Percentiles rank a stretch among this genome's conserved stretches.
Conservation (phyloP, 2,888 invertebrate species). For the Nomada fabriciana region DNA sequence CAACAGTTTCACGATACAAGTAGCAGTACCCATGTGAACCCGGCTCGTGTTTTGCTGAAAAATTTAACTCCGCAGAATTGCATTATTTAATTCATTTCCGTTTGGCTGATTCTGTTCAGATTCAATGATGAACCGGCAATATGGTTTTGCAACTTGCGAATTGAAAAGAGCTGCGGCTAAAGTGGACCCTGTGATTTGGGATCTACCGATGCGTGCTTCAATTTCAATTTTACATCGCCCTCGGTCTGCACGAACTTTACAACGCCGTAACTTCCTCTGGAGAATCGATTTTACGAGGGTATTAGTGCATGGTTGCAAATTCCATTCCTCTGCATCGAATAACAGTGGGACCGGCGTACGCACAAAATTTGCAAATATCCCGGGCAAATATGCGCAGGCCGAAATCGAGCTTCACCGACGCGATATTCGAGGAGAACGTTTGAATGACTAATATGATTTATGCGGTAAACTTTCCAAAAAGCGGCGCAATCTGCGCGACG, state of each 20-base stretch:
- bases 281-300: conserved; percentile 3
- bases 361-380: conserved; percentile 20
- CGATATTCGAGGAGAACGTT: background rate
- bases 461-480: conserved; percentile 3
- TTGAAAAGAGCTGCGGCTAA: background rate
- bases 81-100: too few relatives aligned
- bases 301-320: conserved; percentile 16
- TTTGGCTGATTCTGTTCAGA: too few relatives aligned
- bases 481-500: background rate
- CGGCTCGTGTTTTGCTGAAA: too few relatives aligned
- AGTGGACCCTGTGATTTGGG: background rate
- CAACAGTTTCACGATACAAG: too few relatives aligned
- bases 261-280: conserved; percentile 4
- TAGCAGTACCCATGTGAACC: too few relatives aligned
- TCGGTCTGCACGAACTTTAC: conserved; percentile 16
- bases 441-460: conserved; percentile 11
- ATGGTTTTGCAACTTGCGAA: background rate
- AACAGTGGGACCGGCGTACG: background rate
- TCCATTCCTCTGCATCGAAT: background rate
- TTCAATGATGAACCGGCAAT: too few relatives aligned
- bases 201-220: background rate
- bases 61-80: too few relatives aligned
- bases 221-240: conserved; percentile 12
- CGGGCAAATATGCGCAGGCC: conserved; percentile 5
- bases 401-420: conserved; percentile 13